Base-by-base conservation (phyloP, 2,888 invertebrate species). In the Hirtodrosophila trivittata region DNA sequence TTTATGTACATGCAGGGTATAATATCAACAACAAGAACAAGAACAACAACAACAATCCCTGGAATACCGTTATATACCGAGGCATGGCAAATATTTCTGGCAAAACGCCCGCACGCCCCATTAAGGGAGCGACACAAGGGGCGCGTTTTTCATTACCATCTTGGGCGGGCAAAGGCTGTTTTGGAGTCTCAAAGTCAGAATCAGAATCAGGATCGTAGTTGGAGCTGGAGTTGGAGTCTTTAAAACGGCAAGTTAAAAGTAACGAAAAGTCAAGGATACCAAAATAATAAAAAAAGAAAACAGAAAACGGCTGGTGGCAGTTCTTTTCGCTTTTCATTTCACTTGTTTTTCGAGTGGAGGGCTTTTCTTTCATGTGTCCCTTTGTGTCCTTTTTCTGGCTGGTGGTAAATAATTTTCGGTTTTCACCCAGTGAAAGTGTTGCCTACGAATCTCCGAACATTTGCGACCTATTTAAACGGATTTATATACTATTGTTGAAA, bases 261-360 rank as follows among this genome's bases (percentile, higher is more conserved):
- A 86, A 77, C 72, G 45, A 73, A 86, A 86, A 83, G 87, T 83
- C 82, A 83, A 86, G 87, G 82, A 77, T 77, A 84, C 73, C 70
- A 67, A 67, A 73, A 84, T n/a, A n/a, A n/a, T n/a, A n/a, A n/a
- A n/a, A n/a, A n/a, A n/a, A n/a, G n/a, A n/a, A n/a, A n/a, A n/a
- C n/a, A n/a, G n/a, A 72, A 80, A 69, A 63, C 64, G 75, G 67
- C 73, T 70, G 72, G 56, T 85, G 75, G 75, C 54, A 47, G 37
- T 57, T 55, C 46, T 47, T 30, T 58, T 84, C 85, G 86, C 86
- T 86, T 86, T 84, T 77, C 52, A 62, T 72, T 76, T 77, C 55
- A 77, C 64, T 82, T 84, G 57, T 58, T 43, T 45, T 54, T 62
- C 39, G 30, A 8, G 2, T 30, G n/a, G 30, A 6, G 13, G 38